Base-by-base conservation (phyloP, 2,113 vertebrate species). In the Chaetura pelagica region DNA sequence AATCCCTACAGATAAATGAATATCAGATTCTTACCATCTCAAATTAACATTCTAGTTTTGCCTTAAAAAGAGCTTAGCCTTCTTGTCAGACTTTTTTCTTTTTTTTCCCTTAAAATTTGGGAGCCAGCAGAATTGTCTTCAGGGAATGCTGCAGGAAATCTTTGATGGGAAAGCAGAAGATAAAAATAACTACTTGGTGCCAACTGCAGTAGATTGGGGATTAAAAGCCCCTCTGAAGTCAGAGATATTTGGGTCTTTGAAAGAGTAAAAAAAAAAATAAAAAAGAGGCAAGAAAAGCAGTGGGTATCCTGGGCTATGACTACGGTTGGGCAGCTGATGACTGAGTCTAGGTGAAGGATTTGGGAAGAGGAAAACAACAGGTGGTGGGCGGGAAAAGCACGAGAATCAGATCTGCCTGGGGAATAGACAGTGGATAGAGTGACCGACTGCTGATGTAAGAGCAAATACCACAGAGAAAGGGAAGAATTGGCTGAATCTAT, bases 361-460 rank as follows among this genome's bases (percentile, higher is more conserved):
- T 96, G 34, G 89, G 84, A 91, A 83, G 59, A 93, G 61, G 87
- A 92, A 91, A 94, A 92, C 92, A 96, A 89, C 91, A 96, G 93
- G 74, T 95, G 91, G 87, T 77, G 34, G 87, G 87, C 87, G 24
- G 92, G 35, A 95, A 82, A 85, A 61, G 71, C 54, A 48, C 0
- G 48, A 85, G 80, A 95, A 95, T 82, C 93, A 96, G 91, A 88
- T 93, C 92, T 94, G 90, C 84, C 92, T 95, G 84, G 84, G 93
- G 91, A 96, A 96, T 95, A 94, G 29, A 34, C 3, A 1, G 67
- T 87, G 81, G 96, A 96, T 92, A 93, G 83, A 91, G 95, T 95
- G 87, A 93, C 72, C 20, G 78, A 54, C 69, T 59, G 77, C 89
- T 89, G 74, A 54, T 57, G 80, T 30, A 69, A 68, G 21, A 72